Evolutionary conservation across 2,113 vertebrate genomes (phyloP), one percentile per base, ranked within the genome.

Genomic region (Micromys minutus): DNA sequence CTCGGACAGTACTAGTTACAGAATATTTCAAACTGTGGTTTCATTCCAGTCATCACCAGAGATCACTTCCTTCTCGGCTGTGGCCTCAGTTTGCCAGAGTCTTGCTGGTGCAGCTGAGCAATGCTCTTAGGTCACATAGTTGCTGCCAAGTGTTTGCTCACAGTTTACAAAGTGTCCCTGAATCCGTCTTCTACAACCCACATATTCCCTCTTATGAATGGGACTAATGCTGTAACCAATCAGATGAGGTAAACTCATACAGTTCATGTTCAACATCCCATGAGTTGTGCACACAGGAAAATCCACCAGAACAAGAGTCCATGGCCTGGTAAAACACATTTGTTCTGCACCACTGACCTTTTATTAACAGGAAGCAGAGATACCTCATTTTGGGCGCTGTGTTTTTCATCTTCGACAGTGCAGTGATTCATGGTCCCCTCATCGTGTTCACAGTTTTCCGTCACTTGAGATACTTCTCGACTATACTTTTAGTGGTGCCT

Each of bases 321-420:
- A 74, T 22, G 19, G 13, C 12, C 34, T n/a, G 39, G 45, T 17
- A 75, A 3, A 85, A n/a, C n/a, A 47, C 7, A 19, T 87, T 50
- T 52, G 47, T 45, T 93, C 61, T 29, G 16, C 7, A 90, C 26
- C 7, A 76, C 12, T 31, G 45, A 65, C 42, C 9, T 75, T 59
- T 34, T 59, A 15, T 84, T 85, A 91, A 29, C 52, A 31, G 52
- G 63, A 93, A 34, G 36, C 15, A 77, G 21, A 87, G 22, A 80
- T 21, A 55, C 3, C 24, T 52, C 45, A 88, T 26, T 80, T 79
- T 21, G 16, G 39, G 6, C 55, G 59, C 12, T 89, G 26, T 77
- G 87, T 29, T 69, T 89, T 92, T 83, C 63, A 88, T 31, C 57
- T 95, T 65, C 94, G 59, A 96, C 6, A 45, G 75, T 74, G 36